Evolutionary conservation across 2,113 vertebrate species (phyloP), one percentile per base, ranked within the genome.

Genomic region (Elanoides forficatus): DNA sequence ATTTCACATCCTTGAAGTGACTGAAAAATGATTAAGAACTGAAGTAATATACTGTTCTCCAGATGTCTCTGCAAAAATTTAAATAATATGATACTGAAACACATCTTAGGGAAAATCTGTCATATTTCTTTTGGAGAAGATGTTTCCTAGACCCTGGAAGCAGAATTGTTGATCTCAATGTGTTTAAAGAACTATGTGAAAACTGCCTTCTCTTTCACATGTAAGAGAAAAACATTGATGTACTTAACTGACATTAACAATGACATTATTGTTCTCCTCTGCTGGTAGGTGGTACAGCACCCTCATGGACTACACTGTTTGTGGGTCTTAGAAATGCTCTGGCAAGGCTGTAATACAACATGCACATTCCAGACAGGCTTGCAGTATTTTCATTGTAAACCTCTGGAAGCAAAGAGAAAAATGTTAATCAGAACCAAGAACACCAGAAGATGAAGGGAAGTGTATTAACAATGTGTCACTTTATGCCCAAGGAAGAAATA

Each of bases 321-420:
- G 95, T 84, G 40, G 76, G 59, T 60, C 52, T 93, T 38, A 95
- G 84, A 80, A 95, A 88, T 47, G 45, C 71, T 60, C 94, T 93
- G 95, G 89, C 90, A 73, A 74, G 66, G 65, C 78, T 85, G 60
- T 36, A 86, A 88, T 48, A 62, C 78, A 70, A 48, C 1, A 5
- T 38, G 78, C 58, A 72, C 86, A 84, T 97, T 97, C 97, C 97
- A 96, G 89, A 65, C 85, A 29, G 59, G 85, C 52, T 95, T 53
- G 48, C 90, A 60, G 48, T 74, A 91, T 86, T 91, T 92, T 74
- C 78, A 90, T 85, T 96, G 92, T 72, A 90, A 95, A 86, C n/a
- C 56, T 87, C 25, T n/a, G 65, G 9, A 67, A 89, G 36, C 23
- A 56, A 32, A 48, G 71, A 71, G 13, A 73, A 84, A 71, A 72